Base-by-base conservation (phyloP, 2,113 vertebrate genomes). In the Melanotaenia duboulayi region DNA sequence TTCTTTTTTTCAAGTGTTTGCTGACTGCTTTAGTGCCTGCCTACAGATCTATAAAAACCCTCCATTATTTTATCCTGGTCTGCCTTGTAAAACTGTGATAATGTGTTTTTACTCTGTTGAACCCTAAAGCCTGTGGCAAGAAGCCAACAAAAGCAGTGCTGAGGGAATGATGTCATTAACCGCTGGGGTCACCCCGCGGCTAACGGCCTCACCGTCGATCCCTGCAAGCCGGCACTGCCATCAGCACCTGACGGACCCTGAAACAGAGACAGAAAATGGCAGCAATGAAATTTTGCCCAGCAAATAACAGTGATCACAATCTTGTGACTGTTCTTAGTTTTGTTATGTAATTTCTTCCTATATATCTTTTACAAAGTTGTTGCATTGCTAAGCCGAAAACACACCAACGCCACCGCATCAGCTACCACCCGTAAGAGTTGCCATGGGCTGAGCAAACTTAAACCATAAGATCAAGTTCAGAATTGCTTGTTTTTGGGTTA, bases 181-280 rank as follows among this genome's bases (percentile, higher is more conserved):
- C 22, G 19, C 4, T 54, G 64, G 70, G 64, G 57, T 80, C 63
- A 55, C 16, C 20, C 28, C 42, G 56, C 8, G 35, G 32, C 19
- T 11, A 64, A 59, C 6, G 1, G 39, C 91, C 94, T 94, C 84
- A 97, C 96, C 56, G 0, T 63, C 0, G 32, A 46, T 12, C 95
- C 96, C 50, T 90, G 93, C 82, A 55, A 89, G 71, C 95, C 96
- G 0, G 83, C 52, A 37, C 59, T 89, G 58, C 96, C 96, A 17
- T 74, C 0, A 0, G 69, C 42, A 40, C 96, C 96, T 1, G 86
- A 46, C 4, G 69, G 58, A 50, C 96, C 96, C 96, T 97, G 87
- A 51, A 87, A 82, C 48, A 64, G 16, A 83, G 46, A 75, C 10
- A 68, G 4, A 65, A 66, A 72, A 69, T 11, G 64, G 64, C 17